Evolutionary conservation across 1,140 invertebrate species (phyloP), one percentile per base, ranked within the genome.

Genomic region (Panulirus ornatus): DNA sequence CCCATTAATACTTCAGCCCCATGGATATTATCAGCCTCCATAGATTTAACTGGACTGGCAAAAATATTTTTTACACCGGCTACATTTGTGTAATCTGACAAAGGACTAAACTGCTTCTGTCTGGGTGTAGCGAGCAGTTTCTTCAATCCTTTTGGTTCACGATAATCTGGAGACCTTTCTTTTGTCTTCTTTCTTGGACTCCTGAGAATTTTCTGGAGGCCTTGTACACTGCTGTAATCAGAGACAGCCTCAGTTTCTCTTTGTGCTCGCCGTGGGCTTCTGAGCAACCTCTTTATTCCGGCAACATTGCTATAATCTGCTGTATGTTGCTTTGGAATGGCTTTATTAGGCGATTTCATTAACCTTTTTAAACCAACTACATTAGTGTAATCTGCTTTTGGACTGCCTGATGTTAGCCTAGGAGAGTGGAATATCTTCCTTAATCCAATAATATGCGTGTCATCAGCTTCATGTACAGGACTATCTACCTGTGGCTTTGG

Each of bases 51-150:
- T 75, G 85, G 38, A 22, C 30, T 92, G 42, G 40, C 63, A n/a
- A 89, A n/a, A n/a, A 92, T n/a, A 34, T 82, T 84, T 40, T 87
- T 84, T 3, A 92, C 63, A 42, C 88, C 91, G 79, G 83, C 82
- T n/a, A 92, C 85, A 47, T 92, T 66, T 14, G 85, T 90, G 47
- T 92, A 91, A 75, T 91, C 90, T 19, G 87, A 40, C 8, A 66
- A 44, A 19, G 87, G 87, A 36, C 88, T 90, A 30, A 36, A 27
- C 38, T 71, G 14, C 22, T n/a, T 54, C 36, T 92, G 22, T 75
- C 63, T 93, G 19, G 93, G 91, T 11, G 92, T 90, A 22, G 86
- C 92, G 34, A 93, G 79, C 9, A 94, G 78, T 51, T 88, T 92
- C 44, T 83, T 76, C 0, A 88, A 11, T 8, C 87, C 87, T 54